phyloP scores from a whole-genome alignment of 2,888 invertebrate genomes.

The Encarsia formosa region DNA sequence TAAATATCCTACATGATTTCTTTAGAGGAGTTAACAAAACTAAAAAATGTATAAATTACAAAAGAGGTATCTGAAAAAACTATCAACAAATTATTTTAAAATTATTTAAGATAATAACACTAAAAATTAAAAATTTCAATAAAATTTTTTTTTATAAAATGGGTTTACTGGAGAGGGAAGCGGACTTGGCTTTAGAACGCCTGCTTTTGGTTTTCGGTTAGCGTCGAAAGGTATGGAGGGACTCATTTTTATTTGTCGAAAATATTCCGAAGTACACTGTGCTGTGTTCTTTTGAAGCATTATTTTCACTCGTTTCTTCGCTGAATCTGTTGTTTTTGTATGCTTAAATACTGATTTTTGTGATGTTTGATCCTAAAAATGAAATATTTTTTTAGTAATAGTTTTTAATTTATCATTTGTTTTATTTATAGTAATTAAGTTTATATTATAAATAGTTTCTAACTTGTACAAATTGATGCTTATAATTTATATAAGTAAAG shows the following conservation, averaged over 20 bases:
- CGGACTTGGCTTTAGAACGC: conserved; percentile 67
- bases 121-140: too few relatives aligned
- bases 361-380: background rate
- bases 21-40: too few relatives aligned
- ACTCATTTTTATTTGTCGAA: conserved; percentile 64
- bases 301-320: conserved; percentile 69
- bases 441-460: too few relatives aligned
- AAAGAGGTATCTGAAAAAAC: too few relatives aligned
- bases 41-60: too few relatives aligned
- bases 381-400: background rate
- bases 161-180: conserved; percentile 73
- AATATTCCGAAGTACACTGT: conserved; percentile 71
- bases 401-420: background rate
- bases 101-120: too few relatives aligned
- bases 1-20: too few relatives aligned
- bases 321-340: conserved; percentile 20
- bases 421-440: too few relatives aligned
- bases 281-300: conserved; percentile 65
- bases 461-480: background rate
- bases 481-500: background rate
- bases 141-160: conserved; percentile 59
- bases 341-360: background rate
- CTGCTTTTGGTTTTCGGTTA: conserved; percentile 63
- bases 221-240: conserved; percentile 75
- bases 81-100: too few relatives aligned